phyloP scores from a whole-genome alignment of 2,113 vertebrate species.

The Lipotes vexillifer region DNA sequence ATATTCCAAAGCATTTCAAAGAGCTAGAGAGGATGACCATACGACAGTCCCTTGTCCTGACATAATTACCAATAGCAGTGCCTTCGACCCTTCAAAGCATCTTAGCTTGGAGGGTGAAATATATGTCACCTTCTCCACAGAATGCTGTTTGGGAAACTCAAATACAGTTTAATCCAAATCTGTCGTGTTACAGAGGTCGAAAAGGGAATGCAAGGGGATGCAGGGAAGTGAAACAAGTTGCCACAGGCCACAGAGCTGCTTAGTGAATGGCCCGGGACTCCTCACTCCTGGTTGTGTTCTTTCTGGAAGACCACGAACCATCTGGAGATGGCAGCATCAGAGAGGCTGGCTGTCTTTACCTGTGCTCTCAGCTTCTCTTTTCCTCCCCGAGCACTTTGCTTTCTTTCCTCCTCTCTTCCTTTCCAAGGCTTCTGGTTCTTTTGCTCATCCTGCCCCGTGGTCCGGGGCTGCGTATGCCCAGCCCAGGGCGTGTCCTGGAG shows the following conservation, averaged over 20 bases:
- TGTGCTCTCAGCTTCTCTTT: neutral
- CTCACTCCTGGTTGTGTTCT: neutral
- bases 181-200: neutral
- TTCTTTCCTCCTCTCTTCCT: neutral
- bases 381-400: neutral
- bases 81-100: neutral
- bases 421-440: neutral
- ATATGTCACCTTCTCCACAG: neutral
- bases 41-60: neutral
- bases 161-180: neutral
- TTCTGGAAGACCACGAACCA: neutral
- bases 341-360: neutral
- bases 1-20: neutral
- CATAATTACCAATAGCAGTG: neutral
- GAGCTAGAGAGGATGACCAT: neutral
- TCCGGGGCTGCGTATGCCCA: neutral
- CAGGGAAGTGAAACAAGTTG: neutral
- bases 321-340: neutral
- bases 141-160: neutral
- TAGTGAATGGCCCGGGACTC: neutral
- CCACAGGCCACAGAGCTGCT: neutral
- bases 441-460: neutral
- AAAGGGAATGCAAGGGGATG: neutral
- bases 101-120: neutral
- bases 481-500: constrained; percentile 45